phyloP scores from a whole-genome alignment of 2,113 vertebrate genomes.

The Corydoras sp. region DNA sequence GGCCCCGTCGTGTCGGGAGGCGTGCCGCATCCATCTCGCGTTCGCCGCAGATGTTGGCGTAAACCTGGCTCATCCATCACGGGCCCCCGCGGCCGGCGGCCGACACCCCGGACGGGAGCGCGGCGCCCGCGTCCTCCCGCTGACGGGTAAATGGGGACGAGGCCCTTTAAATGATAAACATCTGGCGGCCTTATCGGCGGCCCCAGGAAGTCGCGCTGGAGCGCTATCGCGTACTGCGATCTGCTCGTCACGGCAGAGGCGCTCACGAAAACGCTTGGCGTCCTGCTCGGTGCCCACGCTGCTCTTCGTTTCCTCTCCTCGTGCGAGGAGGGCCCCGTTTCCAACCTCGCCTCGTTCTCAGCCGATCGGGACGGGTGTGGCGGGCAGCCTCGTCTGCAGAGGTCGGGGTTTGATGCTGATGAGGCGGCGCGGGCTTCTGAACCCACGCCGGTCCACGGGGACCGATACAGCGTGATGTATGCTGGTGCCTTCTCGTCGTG shows the following conservation, averaged over 20 bases:
- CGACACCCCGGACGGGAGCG: conserved; percentile 38
- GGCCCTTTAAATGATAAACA: conserved; percentile 68
- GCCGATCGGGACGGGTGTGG: conserved; percentile 35
- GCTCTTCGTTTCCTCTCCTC: conserved; percentile 38
- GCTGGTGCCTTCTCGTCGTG: conserved; percentile 1
- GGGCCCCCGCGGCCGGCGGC: conserved; percentile 59
- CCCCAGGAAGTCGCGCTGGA: conserved; percentile 68
- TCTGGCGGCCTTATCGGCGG: conserved; percentile 66
- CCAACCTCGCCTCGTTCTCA: conserved; percentile 48
- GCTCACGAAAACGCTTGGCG: conserved; percentile 17
- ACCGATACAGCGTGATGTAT: background rate
- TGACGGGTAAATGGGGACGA: conserved; percentile 59
- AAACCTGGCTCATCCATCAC: conserved; percentile 75
- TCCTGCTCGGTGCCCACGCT: conserved; percentile 13
- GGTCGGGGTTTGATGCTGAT: conserved; percentile 9
- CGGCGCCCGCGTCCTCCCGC: conserved; percentile 37
- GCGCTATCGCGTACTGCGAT: conserved; percentile 61
- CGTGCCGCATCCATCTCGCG: conserved; percentile 36
- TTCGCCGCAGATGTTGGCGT: conserved; percentile 75
- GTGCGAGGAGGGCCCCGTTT: conserved; percentile 27
- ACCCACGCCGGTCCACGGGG: too few relatives aligned
- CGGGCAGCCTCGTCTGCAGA: background rate
- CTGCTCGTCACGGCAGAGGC: conserved; percentile 54
- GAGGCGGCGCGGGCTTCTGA: background rate
- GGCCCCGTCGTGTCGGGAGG: conserved; percentile 16